phyloP scores from a whole-genome alignment of 1,140 invertebrate species.

The Polypedilum vanderplanki region DNA sequence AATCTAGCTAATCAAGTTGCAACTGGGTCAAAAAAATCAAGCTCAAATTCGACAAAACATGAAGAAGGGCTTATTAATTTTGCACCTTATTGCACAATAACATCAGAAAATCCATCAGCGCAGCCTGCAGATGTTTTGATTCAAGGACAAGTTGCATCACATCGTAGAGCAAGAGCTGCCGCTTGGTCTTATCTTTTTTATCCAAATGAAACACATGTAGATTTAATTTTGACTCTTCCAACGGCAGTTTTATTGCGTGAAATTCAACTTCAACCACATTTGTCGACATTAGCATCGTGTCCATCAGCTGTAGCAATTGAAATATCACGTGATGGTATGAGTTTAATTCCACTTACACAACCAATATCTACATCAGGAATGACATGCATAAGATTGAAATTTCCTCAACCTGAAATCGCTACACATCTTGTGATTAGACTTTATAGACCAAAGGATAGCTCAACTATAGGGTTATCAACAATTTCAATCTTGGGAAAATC shows the following conservation, averaged over 20 bases:
- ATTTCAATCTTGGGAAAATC: constrained; percentile 77
- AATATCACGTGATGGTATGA: constrained; percentile 53
- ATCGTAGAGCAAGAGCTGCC: constrained; percentile 73
- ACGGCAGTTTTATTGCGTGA: constrained; percentile 84
- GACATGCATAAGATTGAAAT: constrained; percentile 73
- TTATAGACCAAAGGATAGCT: constrained; percentile 67
- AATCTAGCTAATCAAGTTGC: constrained; percentile 39
- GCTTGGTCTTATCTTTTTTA: constrained; percentile 92
- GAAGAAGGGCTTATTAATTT: constrained; percentile 74
- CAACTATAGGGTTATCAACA: constrained; percentile 80
- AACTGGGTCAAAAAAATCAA: constrained; percentile 46
- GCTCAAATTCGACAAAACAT: constrained; percentile 45
- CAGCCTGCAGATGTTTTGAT: constrained; percentile 82
- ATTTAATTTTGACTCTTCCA: constrained; percentile 76
- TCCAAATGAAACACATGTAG: constrained; percentile 80
- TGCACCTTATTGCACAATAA: constrained; percentile 74
- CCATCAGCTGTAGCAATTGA: constrained; percentile 85
- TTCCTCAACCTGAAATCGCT: constrained; percentile 73
- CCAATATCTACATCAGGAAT: constrained; percentile 75
- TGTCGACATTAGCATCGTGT: constrained; percentile 76
- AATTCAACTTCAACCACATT: constrained; percentile 82
- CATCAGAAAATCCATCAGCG: constrained; percentile 74
- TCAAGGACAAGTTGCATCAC: constrained; percentile 63
- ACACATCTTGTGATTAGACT: constrained; percentile 52
- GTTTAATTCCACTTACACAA: constrained; percentile 49